Base-by-base conservation (phyloP, 1,140 invertebrate species). In the Pomacea maculata region DNA sequence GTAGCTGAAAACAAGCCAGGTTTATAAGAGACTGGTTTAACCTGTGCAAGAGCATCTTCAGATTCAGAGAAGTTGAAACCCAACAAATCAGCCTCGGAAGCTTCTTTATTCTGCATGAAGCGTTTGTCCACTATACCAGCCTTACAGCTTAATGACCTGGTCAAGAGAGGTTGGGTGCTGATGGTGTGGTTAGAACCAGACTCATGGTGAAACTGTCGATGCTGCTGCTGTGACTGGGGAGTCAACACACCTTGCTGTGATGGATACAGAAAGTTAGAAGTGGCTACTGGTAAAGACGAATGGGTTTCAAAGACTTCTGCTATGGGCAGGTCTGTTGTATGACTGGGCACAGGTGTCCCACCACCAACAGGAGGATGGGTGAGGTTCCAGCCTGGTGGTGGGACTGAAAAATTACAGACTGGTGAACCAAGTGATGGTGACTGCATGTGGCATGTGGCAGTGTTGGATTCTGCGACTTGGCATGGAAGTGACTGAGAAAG, bases 101-200 rank as follows among this genome's bases (percentile, higher is more conserved):
- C 45, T 21, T 78, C 77, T 52, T 67, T 70, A 54, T 78, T 78
- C 77, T 78, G 77, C 77, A 78, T 78, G 61, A 78, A 78, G 67
- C 77, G 77, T 54, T 78, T 81, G 75, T 81, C 80, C 55, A 81
- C 67, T 52, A 81, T 73, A 17, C 11, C 67, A 25, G 67, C 17
- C 14, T 15, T 61, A 2, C 25, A 21, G 67, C 52, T 21, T 71
- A 45, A 0, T 64, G 14, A 25, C 14, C 55, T 17, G 68, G 77
- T 1, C 15, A 61, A 14, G 11, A 1, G 57, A 61, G 57, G 57
- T 17, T 61, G 57, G 57, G 57, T 61, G 8, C 57, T 61, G 57
- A 11, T 61, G 15, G 11, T 17, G 15, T 61, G 57, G 15, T 14
- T 17, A 14, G 57, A 61, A 11, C 57, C 57, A 61, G 15, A 17